Conservation (phyloP, 2,113 vertebrate genomes). For the Typhlomys cinereus region DNA sequence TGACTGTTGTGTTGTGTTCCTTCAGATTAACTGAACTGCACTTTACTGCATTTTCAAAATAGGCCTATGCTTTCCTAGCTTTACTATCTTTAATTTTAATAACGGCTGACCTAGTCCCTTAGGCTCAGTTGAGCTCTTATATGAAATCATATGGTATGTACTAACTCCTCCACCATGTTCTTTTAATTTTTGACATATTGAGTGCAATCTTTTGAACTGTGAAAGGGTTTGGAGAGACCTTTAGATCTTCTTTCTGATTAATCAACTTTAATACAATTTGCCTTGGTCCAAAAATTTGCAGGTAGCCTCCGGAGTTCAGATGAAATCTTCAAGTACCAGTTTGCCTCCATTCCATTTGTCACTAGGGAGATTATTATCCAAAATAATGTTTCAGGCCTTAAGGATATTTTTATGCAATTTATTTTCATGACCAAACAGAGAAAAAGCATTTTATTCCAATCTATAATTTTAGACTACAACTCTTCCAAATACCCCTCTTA, state of each 20-base stretch:
- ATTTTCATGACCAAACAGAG: constrained; percentile 10
- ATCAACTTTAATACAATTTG: constrained; percentile 50
- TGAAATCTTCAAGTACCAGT: constrained; percentile 7
- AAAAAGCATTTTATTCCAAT: constrained; percentile 15
- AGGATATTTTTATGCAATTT: neutral
- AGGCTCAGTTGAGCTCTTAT: constrained; percentile 38
- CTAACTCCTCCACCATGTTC: neutral
- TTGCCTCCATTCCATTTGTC: constrained; percentile 52
- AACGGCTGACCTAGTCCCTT: neutral
- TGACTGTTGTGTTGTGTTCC: constrained; percentile 17
- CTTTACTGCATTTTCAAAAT: constrained; percentile 58
- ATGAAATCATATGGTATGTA: neutral
- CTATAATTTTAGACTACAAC: constrained; percentile 32
- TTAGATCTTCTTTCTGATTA: constrained; percentile 52
- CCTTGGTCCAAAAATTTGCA: constrained; percentile 44
- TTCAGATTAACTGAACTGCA: constrained; percentile 1
- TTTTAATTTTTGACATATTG: constrained; percentile 51
- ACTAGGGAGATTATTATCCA: constrained; percentile 34
- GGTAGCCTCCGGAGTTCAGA: constrained; percentile 19
- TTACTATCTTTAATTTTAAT: constrained; percentile 50
- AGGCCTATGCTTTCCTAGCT: neutral
- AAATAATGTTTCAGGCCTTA: constrained; percentile 39
- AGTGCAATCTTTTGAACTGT: constrained; percentile 30
- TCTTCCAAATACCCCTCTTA: neutral
- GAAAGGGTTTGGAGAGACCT: neutral